Evolutionary conservation across 2,797 vertebrate species (phyloP), one percentile per base, ranked within the genome.

Genomic region (Neosalanx taihuensis): DNA sequence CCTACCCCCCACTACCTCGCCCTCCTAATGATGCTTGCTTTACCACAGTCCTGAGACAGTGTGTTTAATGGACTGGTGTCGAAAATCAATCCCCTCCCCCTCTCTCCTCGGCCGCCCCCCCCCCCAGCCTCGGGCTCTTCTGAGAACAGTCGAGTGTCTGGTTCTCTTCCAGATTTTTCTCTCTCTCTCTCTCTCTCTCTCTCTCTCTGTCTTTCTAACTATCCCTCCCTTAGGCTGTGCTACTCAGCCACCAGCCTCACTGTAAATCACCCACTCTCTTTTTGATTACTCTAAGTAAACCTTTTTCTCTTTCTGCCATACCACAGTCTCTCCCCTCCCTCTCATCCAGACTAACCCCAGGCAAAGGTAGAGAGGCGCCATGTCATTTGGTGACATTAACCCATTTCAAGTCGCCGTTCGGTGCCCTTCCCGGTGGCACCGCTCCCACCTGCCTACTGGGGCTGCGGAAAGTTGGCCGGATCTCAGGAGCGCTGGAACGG

Each of bases 61-160:
- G 75, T 76, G 84, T 86, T 90, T 89, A 88, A 88, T 86, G 79
- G 77, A 83, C 85, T 84, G 81, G 83, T 81, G 83, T 81, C 79
- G 31, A 82, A 81, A 89, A 90, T 90, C 88, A 86, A 87, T 90
- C 33, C 51, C 67, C 61, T 57, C 80, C 81, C 59, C 80, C 82
- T 23, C 15, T 53, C 17, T 53, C 51, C 18, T 17, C 15, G 51
- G 51, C 12, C 62, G 12, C 33, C 23, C 41, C 26, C 30, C 30
- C 13, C 33, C 6, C 12, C 67, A 57, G 30, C 67, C 51, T 68
- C 7, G 5, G 51, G 53, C 26, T 9, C 53, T 31, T 33, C 35
- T 58, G 57, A 33, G 31, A 33, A 15, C 64, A 67, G 46, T 17
- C 51, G 75, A 83, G 81, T 81, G 77, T 71, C 37, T 37, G 61